A percentile compares a stretch with the other conserved stretches of the same genome.
These are phyloP conservation scores for Chrysodeixis includens DNA, from an alignment of 2,888 invertebrate species.

Conservation along the genomic window DNA sequence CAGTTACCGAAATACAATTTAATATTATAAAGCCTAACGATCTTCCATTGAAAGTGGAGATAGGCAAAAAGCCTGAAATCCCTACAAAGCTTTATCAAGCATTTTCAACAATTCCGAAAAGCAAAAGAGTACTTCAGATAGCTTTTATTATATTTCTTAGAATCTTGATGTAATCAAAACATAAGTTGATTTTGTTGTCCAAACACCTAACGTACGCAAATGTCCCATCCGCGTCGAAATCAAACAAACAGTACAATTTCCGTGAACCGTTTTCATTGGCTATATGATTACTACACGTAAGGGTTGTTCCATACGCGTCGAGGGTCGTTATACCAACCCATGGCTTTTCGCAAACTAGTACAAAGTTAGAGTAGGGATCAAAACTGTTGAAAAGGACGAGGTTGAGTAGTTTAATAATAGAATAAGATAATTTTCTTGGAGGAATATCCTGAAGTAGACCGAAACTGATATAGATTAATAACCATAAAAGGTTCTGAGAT, in stretches of 20 bases:
- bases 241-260: slow-evolving; percentile 56
- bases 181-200: slow-evolving; percentile 29
- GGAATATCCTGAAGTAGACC: too few species aligned
- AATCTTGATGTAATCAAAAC: slow-evolving; percentile 28
- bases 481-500: too few species aligned
- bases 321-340: background rate
- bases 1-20: background rate
- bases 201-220: slow-evolving; percentile 36
- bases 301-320: slow-evolving; percentile 6
- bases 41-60: slow-evolving; percentile 2
- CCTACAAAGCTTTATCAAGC: background rate
- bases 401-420: background rate
- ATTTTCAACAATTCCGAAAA: background rate
- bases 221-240: slow-evolving; percentile 50
- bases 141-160: slow-evolving; percentile 21
- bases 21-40: slow-evolving; percentile 6
- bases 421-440: too few species aligned
- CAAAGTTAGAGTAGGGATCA: background rate
- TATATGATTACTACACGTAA: slow-evolving; percentile 45
- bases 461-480: too few species aligned
- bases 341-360: background rate
- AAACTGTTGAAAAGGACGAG: background rate
- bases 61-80: background rate
- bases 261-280: slow-evolving; percentile 56
- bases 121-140: background rate